These are phyloP conservation scores for Cheilosia pagana DNA, from an alignment of 2,888 invertebrate genomes.

Conservation along the genomic window DNA sequence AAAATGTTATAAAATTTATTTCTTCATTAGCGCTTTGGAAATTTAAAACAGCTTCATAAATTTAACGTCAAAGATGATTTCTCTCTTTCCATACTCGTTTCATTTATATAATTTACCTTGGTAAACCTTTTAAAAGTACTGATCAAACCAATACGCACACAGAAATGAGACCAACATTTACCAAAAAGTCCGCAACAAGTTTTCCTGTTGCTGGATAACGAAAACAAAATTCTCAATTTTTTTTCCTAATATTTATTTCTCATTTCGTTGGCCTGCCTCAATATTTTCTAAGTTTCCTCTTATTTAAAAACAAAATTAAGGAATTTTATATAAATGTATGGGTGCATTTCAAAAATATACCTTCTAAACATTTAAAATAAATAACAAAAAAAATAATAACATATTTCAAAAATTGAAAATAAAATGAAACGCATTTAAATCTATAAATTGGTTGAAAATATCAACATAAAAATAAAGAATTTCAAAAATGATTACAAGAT, in stretches of 20 bases:
- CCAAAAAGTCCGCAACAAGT: slow-evolving; percentile 24
- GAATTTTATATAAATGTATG: slow-evolving; percentile 70
- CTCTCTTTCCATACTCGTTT: neutral
- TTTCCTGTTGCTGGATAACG: slow-evolving; percentile 10
- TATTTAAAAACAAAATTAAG: slow-evolving; percentile 8
- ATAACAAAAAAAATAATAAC: slow-evolving; percentile 29
- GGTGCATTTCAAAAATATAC: slow-evolving; percentile 74
- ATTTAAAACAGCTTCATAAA: too few species aligned
- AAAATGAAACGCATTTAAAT: slow-evolving; percentile 66
- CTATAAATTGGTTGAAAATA: slow-evolving; percentile 60
- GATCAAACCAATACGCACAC: slow-evolving; percentile 62
- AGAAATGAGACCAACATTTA: slow-evolving; percentile 60
- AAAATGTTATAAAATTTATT: too few species aligned
- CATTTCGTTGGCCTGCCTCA: slow-evolving; percentile 56
- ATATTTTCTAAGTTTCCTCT: slow-evolving; percentile 31
- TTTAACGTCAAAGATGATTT: neutral
- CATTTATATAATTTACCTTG: neutral
- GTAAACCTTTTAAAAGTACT: slow-evolving; percentile 40
- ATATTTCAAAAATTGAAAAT: slow-evolving; percentile 16
- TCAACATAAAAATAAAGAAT: slow-evolving; percentile 68
- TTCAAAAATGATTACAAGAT: slow-evolving; percentile 59
- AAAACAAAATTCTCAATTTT: slow-evolving; percentile 4
- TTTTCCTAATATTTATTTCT: neutral
- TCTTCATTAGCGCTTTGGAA: too few species aligned
- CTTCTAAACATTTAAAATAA: slow-evolving; percentile 42